Evolutionary conservation across 2,797 vertebrate genomes (phyloP), one percentile per base, ranked within the genome.

Genomic region (Ciconia nigra): DNA sequence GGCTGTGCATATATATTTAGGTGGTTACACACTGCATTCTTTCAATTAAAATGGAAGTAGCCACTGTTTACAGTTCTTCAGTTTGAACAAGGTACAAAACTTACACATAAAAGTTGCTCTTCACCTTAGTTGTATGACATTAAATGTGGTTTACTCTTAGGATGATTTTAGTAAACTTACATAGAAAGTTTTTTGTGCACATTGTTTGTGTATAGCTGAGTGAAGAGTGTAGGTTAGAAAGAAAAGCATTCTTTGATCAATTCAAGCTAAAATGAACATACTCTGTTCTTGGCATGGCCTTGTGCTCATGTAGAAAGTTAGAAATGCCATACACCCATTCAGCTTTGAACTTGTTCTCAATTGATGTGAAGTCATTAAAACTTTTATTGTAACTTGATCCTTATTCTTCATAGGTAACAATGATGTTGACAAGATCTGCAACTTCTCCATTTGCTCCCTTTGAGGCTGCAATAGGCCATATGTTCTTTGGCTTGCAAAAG

Each of bases 371-470:
- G 41, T 65, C 29, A 58, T 57, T 65, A 42, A 87, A 61, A 24
- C 52, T 62, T 81, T 63, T 61, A 49, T 84, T 93, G 83, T 74
- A 95, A 89, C 82, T 67, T 83, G 62, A 70, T 95, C 67, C 61
- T 72, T 95, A n/a, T 97, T 96, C 69, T 93, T 87, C 4, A 0
- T 89, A 99, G 99, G 95, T 98, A n/a, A 98, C 98, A 94, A 99
- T 99, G 99, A 99, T 99, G 98, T 92, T 99, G 94, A 98, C 98
- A 17, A 97, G 98, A 86, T 98, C 98, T 24, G 90, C 98, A 26
- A 8, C 97, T 58, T 98, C 98, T 73, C 98, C 99, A 6, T 98
- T 99, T 65, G 98, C 98, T 61, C 81, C 97, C 19, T 69, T 99
- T 17, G 99, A 99, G 97, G 98, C 98, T 7, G 90, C 84, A 15